Evolutionary conservation across 2,797 vertebrate genomes (phyloP), one percentile per base, ranked within the genome.

Genomic region (Leptoclinus maculatus): DNA sequence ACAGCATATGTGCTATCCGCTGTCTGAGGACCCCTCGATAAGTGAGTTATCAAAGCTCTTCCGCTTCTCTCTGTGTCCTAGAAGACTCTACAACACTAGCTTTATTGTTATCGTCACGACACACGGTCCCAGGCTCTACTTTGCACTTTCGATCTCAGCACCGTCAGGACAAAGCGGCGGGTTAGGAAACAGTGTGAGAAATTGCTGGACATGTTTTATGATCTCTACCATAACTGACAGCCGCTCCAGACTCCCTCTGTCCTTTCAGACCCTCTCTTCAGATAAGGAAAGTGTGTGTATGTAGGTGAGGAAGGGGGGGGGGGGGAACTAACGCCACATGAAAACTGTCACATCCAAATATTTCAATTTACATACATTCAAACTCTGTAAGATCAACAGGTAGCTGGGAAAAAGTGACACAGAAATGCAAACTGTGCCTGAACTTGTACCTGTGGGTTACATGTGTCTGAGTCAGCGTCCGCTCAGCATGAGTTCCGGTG

Each of bases 41-140:
- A 89, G 74, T 71, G 47, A 49, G 78, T 76, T 74, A 88, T 91
- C 87, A 86, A 83, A 89, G 79, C 70, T 76, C 41, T 66, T 83
- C 69, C 66, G 29, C 74, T 74, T 78, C 75, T 73, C 59, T 66
- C 43, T 9, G 70, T 65, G 63, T 71, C 62, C 54, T 67, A 51
- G 60, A 79, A 66, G 51, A 80, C 66, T 76, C 62, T 49, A 64
- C 57, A 74, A 62, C 60, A 53, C 45, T 21, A 39, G 58, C 64
- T 43, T 62, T 6, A 34, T 76, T 83, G 79, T 91, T 92, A 90
- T 90, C 85, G 76, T 80, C 17, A 41, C 36, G 62, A 43, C 27
- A 80, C 74, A 63, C 78, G 39, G 13, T 71, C 59, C 43, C 62
- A 80, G 65, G 79, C 78, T 87, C 88, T 71, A 83, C 86, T 92